phyloP scores from a whole-genome alignment of 2,797 vertebrate genomes.

The Ctenopoma kingsleyae region DNA sequence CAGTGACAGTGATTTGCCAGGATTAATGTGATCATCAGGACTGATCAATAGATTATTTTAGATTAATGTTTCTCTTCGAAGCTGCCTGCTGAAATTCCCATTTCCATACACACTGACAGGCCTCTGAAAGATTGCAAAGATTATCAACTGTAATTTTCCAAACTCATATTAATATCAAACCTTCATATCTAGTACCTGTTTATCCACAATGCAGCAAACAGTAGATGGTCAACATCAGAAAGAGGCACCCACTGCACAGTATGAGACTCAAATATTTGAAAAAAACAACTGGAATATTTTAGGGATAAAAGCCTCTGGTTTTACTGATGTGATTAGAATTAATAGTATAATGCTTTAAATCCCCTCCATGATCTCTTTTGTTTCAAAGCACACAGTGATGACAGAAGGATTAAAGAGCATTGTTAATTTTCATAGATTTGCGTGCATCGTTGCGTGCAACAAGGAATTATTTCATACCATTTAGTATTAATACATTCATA shows the following conservation, averaged over 20 bases:
- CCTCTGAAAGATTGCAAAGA: slow-evolving; percentile 31
- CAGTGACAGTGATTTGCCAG: slow-evolving; percentile 60
- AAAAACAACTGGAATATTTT: slow-evolving; percentile 33
- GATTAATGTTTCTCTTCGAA: slow-evolving; percentile 51
- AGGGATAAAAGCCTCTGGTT: slow-evolving; percentile 54
- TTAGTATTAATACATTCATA: slow-evolving; percentile 55
- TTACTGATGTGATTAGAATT: slow-evolving; percentile 63
- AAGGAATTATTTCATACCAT: slow-evolving; percentile 15
- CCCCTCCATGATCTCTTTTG: slow-evolving; percentile 56
- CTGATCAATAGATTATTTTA: slow-evolving; percentile 71
- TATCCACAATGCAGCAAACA: slow-evolving; percentile 1
- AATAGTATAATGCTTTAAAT: slow-evolving; percentile 61
- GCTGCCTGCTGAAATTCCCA: slow-evolving; percentile 25
- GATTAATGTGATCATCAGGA: slow-evolving; percentile 72
- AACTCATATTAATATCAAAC: slow-evolving; percentile 46
- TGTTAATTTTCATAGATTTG: slow-evolving; percentile 60
- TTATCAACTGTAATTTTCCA: slow-evolving; percentile 35
- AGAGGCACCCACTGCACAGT: background rate
- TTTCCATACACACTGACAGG: slow-evolving; percentile 44
- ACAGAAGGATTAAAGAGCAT: slow-evolving; percentile 64
- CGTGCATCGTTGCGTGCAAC: slow-evolving; percentile 44
- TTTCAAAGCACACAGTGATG: slow-evolving; percentile 52
- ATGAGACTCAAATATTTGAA: slow-evolving; percentile 29
- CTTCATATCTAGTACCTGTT: slow-evolving; percentile 36
- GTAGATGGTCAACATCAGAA: slow-evolving; percentile 20